These are phyloP conservation scores for Dolichallabes microphthalmus DNA, from an alignment of 2,113 vertebrate genomes.

Conservation along the genomic window DNA sequence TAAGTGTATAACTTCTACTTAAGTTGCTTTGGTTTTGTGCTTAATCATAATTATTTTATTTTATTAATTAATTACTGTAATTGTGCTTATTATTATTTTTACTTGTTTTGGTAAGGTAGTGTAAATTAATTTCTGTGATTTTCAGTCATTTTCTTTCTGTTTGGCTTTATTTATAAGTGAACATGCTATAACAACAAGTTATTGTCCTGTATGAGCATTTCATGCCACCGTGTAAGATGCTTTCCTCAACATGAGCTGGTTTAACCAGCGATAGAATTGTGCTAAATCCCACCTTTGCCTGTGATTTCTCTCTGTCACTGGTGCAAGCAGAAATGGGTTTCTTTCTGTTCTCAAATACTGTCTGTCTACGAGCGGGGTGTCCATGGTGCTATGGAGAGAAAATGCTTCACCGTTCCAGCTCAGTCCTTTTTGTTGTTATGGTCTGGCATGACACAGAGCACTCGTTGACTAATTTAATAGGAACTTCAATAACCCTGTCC, in stretches of 20 bases:
- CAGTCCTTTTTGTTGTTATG: slow-evolving; percentile 1
- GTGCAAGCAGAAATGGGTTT: slow-evolving; percentile 32
- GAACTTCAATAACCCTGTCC: not conserved
- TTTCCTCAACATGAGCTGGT: not conserved
- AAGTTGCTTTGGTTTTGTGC: not conserved
- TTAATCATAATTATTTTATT: too few species aligned
- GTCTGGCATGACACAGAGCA: not conserved
- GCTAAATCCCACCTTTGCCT: slow-evolving; percentile 3
- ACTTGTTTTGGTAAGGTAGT: not conserved
- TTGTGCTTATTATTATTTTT: not conserved
- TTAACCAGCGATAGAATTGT: not conserved
- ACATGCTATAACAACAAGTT: not conserved
- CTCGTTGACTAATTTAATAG: not conserved
- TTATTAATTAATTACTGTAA: too few species aligned
- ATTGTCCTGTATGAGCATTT: not conserved
- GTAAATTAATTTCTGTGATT: not conserved
- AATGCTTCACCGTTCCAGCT: not conserved
- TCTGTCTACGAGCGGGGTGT: slow-evolving; percentile 9
- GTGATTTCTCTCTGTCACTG: slow-evolving; percentile 63
- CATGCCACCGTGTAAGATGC: not conserved
- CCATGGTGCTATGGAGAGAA: not conserved
- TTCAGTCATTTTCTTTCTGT: not conserved
- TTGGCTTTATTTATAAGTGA: not conserved
- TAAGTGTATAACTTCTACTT: not conserved
- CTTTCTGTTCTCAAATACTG: slow-evolving; percentile 26